Evolutionary conservation across 2,113 vertebrate species (phyloP), one percentile per base, ranked within the genome.

Genomic region (Sorex fumeus): DNA sequence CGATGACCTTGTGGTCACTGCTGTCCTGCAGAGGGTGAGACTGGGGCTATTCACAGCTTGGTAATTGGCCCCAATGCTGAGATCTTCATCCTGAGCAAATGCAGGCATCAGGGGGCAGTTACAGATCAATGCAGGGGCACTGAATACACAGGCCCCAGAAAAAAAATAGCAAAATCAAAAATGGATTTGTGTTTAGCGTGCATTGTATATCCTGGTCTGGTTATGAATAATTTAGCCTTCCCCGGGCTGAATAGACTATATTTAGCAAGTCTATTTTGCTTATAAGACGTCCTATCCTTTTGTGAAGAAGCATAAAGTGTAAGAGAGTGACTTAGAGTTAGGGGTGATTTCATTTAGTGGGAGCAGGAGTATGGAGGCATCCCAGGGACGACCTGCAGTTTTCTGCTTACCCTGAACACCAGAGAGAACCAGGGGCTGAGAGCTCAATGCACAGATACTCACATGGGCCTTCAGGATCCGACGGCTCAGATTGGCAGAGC

Each of bases 221-320:
- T 96, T 97, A 98, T 97, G 96, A 98, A 97, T 98, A 97, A 98
- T 97, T 96, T 93, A 98, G 80, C 93, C 91, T 95, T 96, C 90
- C 94, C 97, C 80, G 93, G 50, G 96, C 96, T 95, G 94, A 96
- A 97, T 96, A 93, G 95, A 95, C 77, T 97, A 95, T 95, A 97
- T 95, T 96, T 94, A 97, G 96, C 94, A 97, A 97, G 71, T 34
- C 93, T 91, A 94, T 97, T 98, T 98, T 96, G 90, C 95, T 96
- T 96, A 60, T 96, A 91, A 18, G 40, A 93, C 47, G 62, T 93
- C 96, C 96, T 93, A 95, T 93, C 87, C 87, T 97, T 97, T 97
- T 97, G 95, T 97, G 95, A 97, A 96, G 97, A 97, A 94, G 92
- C 95, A 97, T 97, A 96, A 97, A 98, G 97, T 93, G 77, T 86